phyloP scores from a whole-genome alignment of 2,113 vertebrate species.

The Stigmatopora argus region DNA sequence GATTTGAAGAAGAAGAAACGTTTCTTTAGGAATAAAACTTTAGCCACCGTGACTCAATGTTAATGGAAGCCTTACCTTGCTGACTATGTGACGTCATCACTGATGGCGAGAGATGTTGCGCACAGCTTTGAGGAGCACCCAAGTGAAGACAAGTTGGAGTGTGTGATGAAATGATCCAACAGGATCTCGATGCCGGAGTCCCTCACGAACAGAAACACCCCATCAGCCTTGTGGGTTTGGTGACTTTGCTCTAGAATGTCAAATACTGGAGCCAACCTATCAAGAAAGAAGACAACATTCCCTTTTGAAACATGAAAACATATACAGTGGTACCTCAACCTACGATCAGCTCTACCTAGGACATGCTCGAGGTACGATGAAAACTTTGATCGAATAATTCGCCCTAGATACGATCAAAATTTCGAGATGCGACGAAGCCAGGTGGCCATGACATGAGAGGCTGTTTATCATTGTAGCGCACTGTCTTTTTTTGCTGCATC shows the following conservation, averaged over 20 bases:
- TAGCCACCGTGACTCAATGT: too few species aligned
- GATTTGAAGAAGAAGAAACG: background rate
- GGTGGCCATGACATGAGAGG: too few species aligned
- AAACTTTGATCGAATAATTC: too few species aligned
- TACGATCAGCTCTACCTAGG: too few species aligned
- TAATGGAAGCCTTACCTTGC: conserved; percentile 52
- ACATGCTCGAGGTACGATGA: too few species aligned
- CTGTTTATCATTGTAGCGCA: too few species aligned
- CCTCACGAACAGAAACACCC: conserved; percentile 45
- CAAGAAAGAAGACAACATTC: conserved; percentile 2
- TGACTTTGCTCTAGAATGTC: conserved; percentile 35
- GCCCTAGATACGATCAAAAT: too few species aligned
- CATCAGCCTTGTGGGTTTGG: conserved; percentile 41
- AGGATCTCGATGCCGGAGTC: conserved; percentile 9
- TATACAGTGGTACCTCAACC: background rate
- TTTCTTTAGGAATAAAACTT: background rate
- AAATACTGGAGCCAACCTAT: conserved; percentile 37
- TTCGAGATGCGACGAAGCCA: too few species aligned
- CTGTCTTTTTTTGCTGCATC: too few species aligned
- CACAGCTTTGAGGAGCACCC: conserved; percentile 15
- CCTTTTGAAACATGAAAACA: background rate
- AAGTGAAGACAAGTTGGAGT: background rate
- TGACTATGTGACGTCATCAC: conserved; percentile 66
- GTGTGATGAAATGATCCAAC: conserved; percentile 20
- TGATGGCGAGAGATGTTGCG: conserved; percentile 3